Evolutionary conservation across 2,888 invertebrate species (phyloP).

Genomic region (Diabrotica balteata): DNA sequence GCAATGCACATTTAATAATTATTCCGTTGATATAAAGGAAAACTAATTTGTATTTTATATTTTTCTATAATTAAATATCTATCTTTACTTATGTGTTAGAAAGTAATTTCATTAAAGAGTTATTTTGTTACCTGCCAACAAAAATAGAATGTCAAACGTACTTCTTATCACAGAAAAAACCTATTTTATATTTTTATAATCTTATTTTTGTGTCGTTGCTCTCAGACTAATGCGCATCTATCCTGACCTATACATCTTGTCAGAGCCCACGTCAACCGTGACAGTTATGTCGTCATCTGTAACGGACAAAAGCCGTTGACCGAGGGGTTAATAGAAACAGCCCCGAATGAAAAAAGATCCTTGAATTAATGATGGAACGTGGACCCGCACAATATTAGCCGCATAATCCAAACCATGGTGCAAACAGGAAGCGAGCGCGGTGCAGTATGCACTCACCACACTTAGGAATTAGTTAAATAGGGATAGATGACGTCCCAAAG

Average conservation of each 20-base stretch:
- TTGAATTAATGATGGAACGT: slow-evolving; percentile 44
- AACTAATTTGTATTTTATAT: no score
- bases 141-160: no score
- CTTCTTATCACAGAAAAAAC: no score
- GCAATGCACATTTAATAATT: no score
- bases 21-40: no score
- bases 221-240: neutral
- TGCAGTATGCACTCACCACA: neutral
- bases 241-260: neutral
- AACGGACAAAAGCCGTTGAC: slow-evolving; percentile 33
- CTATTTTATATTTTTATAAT: no score
- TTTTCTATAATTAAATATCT: no score
- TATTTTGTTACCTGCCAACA: no score
- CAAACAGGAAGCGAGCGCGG: neutral
- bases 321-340: slow-evolving; percentile 40
- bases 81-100: no score
- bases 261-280: slow-evolving; percentile 15
- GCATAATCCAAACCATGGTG: slow-evolving; percentile 22
- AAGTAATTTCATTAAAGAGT: no score
- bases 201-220: neutral
- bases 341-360: slow-evolving; percentile 36
- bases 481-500: neutral
- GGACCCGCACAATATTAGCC: slow-evolving; percentile 38
- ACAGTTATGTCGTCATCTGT: slow-evolving; percentile 15
- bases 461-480: slow-evolving; percentile 4